Base-by-base conservation (phyloP, 1,140 invertebrate species). In the Zaprionus tsacasi region DNA sequence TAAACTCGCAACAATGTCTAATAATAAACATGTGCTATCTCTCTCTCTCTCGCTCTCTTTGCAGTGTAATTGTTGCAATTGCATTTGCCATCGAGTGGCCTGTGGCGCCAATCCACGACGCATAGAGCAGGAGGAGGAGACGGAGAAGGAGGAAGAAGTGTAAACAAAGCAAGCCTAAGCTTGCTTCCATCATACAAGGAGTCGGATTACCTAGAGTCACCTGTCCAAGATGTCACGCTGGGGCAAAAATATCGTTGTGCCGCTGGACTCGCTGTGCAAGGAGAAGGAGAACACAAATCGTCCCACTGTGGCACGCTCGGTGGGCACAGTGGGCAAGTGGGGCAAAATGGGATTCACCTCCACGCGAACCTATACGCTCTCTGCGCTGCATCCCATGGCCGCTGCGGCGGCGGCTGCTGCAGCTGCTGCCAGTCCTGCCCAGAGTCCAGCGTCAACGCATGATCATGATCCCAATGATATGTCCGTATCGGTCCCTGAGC, bases 321-420 rank as follows among this genome's bases (percentile, higher is more conserved):
- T 97, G 76, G 97, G 97, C 70, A 97, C 96, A 40, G 96, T 98
- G 71, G 97, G 97, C 79, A 97, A 97, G 94, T 98, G 97, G 97
- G 97, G 97, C 78, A 97, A 97, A 92, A 98, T 97, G 75, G 97
- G 97, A 52, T 98, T 98, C 93, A 98, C 97, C 40, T 98, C 97
- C 2, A 96, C 97, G 65, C 94, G 97, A 82, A 97, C 96, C 7
- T 92, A 92, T 54, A 89, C 91, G 6, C 66, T 92, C 35, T 79
- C 92, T 13, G 85, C 81, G 8, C 60, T 92, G 30, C 82, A 85
- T 69, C 85, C 88, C 4, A 88, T 90, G 88, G 90, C 90, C 15
- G 91, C 93, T 87, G 91, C 91, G 79, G 88, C 86, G 82, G 81
- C 94, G 91, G 87, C 90, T 11, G 90, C 87, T 7, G 83, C 90